Evolutionary conservation across 2,888 invertebrate species (phyloP).

Genomic region (Papilio protenor): DNA sequence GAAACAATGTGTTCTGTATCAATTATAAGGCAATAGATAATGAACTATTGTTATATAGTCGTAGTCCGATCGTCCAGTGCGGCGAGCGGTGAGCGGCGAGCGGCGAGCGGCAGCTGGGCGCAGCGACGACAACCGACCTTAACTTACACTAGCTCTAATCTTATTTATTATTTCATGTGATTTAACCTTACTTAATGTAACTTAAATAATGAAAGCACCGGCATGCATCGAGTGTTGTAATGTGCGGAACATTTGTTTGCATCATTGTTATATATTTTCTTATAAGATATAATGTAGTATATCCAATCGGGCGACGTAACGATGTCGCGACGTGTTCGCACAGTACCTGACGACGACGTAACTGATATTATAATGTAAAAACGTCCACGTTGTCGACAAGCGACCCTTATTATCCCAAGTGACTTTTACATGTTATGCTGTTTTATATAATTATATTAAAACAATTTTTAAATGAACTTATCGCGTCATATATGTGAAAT

Average conservation of each 20-base stretch:
- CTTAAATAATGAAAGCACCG: slow-evolving; percentile 6
- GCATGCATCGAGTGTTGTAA: slow-evolving; percentile 20
- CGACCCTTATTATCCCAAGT: slow-evolving; percentile 24
- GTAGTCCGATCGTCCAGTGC: slow-evolving; percentile 53
- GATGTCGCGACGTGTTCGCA: background rate
- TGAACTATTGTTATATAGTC: slow-evolving; percentile 68
- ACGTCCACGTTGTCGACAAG: slow-evolving; percentile 22
- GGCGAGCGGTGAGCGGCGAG: too few relatives aligned
- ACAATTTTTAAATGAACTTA: slow-evolving; percentile 51
- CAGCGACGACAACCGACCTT: slow-evolving; percentile 41
- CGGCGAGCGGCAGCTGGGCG: background rate
- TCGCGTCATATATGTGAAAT: slow-evolving; percentile 63
- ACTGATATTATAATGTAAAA: slow-evolving; percentile 13
- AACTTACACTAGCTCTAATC: slow-evolving; percentile 33
- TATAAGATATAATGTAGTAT: slow-evolving; percentile 12
- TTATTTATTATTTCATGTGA: slow-evolving; percentile 40
- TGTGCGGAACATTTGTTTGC: slow-evolving; percentile 22
- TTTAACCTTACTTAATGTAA: slow-evolving; percentile 32
- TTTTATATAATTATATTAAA: slow-evolving; percentile 25
- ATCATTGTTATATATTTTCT: slow-evolving; percentile 28
- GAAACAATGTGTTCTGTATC: slow-evolving; percentile 51
- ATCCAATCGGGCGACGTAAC: background rate
- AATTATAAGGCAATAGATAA: slow-evolving; percentile 74
- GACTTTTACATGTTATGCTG: slow-evolving; percentile 26
- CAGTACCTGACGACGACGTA: background rate